Base-by-base conservation (phyloP, 1,140 invertebrate species). In the Drosophila fuyamai region DNA sequence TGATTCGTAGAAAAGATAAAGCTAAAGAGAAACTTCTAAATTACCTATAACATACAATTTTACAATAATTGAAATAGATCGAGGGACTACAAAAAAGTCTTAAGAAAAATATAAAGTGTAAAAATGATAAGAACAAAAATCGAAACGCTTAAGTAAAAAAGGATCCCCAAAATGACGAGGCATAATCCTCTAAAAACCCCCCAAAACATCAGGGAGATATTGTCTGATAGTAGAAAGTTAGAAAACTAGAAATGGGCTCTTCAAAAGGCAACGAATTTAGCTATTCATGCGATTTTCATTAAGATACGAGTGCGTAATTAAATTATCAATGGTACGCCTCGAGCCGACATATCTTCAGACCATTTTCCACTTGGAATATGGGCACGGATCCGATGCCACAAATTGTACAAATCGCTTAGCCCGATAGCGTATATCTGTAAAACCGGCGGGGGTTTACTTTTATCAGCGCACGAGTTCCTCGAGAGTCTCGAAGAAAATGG, bases 401-500 rank as follows among this genome's bases (percentile, higher is more conserved):
- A 47, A 60, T 14, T 29, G 43, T 27, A 72, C 36, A 50, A 58
- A 38, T 43, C 32, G 29, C 48, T 14, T 35, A 14, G 29, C 3
- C 29, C 29, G n/a, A 70, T 60, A 63, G 48, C 32, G 18, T 23
- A 57, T 76, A 75, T 62, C 48, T 50, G 38, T 38, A 9, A 32
- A 12, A 7, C 38, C 12, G 38, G 14, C 14, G 79, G 77, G 65
- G 81, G 74, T 66, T 77, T 47, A 81, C 67, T 55, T 55, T 85
- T 78, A 85, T 85, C 78, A 61, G 44, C n/a, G 13, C 54, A 41
- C 40, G 14, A 50, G 40, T 53, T 53, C 36, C 51, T 35, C 41
- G 5, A 56, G 13, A 6, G 13, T 16, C 23, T 23, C 23, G 1
- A 16, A 14, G 13, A 6, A 35, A 35, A 67, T 65, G 35, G 13